A percentile compares a stretch with the other conserved stretches of the same genome.
phyloP scores from a whole-genome alignment of 2,113 vertebrate species.

The Petroica traversi region DNA sequence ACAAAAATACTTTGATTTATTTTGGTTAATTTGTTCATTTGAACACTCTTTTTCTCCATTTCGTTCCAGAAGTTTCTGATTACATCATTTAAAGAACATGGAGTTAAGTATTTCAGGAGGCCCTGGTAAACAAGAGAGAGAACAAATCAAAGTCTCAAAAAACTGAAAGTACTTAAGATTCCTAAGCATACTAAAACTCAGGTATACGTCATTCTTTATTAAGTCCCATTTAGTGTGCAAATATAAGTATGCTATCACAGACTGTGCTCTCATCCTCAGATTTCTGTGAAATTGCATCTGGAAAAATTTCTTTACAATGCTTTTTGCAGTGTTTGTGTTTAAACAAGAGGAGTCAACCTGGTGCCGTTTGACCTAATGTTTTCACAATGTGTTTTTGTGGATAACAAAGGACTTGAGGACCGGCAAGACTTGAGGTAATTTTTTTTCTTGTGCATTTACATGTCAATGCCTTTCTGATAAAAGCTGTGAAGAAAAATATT shows the following conservation, averaged over 20 bases:
- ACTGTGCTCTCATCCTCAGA: neutral
- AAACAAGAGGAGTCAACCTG: neutral
- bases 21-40: rapidly evolving
- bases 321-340: neutral
- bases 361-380: neutral
- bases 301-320: neutral
- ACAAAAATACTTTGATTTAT: neutral
- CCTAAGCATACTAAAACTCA: neutral
- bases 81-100: neutral
- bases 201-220: neutral
- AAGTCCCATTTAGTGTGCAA: neutral
- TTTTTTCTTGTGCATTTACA: neutral
- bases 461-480: neutral
- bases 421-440: neutral
- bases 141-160: neutral
- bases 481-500: neutral
- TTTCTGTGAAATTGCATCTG: neutral
- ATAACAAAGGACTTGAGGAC: neutral
- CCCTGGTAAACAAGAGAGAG: neutral
- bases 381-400: neutral
- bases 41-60: neutral
- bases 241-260: neutral
- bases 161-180: neutral
- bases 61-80: neutral
- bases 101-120: neutral